Base-by-base conservation (phyloP, 2,888 invertebrate species). In the Drosophila fungiperda region DNA sequence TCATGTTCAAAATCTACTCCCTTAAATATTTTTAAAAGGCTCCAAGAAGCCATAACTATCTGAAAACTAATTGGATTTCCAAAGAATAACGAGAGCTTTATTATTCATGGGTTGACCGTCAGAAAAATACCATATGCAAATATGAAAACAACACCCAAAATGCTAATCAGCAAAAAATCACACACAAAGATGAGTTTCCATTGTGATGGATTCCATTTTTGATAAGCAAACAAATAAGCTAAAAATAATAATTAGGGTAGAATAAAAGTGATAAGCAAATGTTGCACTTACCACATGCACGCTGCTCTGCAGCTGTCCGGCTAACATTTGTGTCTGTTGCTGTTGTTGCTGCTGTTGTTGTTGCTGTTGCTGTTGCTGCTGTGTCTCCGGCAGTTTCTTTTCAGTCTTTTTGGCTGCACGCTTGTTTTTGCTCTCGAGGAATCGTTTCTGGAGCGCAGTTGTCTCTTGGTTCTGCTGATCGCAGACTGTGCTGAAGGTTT, bases 401-500 rank as follows among this genome's bases (percentile, higher is more conserved):
- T 96, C 95, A 92, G 96, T 97, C 94, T 97, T 97, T 94, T 98
- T 98, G 92, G 95, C 95, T 71, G 96, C 96, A 82, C 96, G 96
- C 93, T 98, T 98, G 82, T 97, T 96, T 93, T 98, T 98, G 92
- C 96, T 96, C 94, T 98, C 98, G 88, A 98, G 95, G 93, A 96
- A 98, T 78, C 97, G 95, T 93, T 98, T 98, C 93, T 97, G 97
- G 76, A 98, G 94, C 79, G 97, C 95, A 83, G 96, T 94, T 42
- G 98, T 98, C 93, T 98, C 98, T 94, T 98, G 96, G 87, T 97
- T 96, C 93, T 98, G 97, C 92, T 98, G 98, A 91, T 98, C 98
- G 94, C 97, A 97, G 74, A 97, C 95, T 48, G 97, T 97, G 92
- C 95, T 97, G 93, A 97, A 97, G 78, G 97, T 96, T 92, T 97